Evolutionary conservation across 2,888 invertebrate genomes (phyloP).

Genomic region (Stratiomys singularior): DNA sequence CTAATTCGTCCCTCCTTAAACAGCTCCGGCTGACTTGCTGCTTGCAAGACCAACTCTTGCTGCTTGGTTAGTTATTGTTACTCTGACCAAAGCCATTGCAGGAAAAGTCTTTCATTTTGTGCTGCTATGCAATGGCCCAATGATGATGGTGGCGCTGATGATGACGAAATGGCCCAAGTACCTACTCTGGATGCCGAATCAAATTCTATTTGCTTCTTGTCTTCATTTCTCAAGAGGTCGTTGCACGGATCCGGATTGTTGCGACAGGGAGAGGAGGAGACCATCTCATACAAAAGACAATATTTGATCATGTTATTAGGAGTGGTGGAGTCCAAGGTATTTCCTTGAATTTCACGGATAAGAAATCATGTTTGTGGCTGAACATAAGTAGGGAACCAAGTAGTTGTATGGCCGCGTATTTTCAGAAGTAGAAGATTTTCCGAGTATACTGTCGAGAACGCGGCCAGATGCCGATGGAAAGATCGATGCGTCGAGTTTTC

Average conservation of each 20-base stretch:
- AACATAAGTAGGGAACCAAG: neutral
- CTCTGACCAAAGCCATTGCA: too few relatives aligned
- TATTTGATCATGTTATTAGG: slow-evolving; percentile 1
- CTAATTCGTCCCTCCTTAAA: neutral
- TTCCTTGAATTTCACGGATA: neutral
- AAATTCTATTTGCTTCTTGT: too few relatives aligned
- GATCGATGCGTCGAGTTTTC: too few relatives aligned
- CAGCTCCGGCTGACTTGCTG: neutral
- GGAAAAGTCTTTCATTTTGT: too few relatives aligned
- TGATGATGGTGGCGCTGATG: neutral
- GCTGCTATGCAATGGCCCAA: too few relatives aligned
- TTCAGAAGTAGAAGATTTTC: too few relatives aligned
- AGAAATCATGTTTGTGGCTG: neutral
- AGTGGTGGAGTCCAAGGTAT: neutral
- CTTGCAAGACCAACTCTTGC: too few relatives aligned
- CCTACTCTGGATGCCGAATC: too few relatives aligned
- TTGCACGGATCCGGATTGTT: neutral
- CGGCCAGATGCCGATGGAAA: too few relatives aligned
- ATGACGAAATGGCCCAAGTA: neutral
- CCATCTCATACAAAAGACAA: neutral
- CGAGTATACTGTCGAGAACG: too few relatives aligned
- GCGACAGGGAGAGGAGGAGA: neutral
- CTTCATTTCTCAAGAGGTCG: neutral
- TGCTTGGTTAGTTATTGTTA: too few relatives aligned
- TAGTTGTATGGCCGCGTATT: neutral